Percentiles rank a stretch among this genome's conserved stretches.
These are phyloP conservation scores for Eupithecia exiguata DNA, from an alignment of 2,888 invertebrate genomes.

Conservation along the genomic window DNA sequence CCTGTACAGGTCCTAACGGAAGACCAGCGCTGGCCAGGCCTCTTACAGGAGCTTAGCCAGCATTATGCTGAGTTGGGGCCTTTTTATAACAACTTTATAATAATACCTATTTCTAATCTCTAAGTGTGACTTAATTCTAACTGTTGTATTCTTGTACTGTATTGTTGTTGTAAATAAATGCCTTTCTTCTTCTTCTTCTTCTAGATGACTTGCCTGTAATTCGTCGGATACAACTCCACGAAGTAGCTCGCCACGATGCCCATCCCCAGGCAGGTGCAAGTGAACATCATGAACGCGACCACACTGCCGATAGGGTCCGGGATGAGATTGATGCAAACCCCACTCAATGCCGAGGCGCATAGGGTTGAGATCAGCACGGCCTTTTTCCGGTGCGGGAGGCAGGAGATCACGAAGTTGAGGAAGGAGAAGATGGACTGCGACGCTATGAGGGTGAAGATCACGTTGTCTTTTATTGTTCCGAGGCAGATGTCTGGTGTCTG, in stretches of 20 bases:
- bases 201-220: conserved; percentile 66
- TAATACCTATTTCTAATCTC: no score
- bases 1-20: no score
- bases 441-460: conserved; percentile 86
- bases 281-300: conserved; percentile 71
- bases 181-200: no score
- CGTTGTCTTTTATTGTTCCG: conserved; percentile 81
- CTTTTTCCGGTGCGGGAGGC: conserved; percentile 83
- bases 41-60: no score
- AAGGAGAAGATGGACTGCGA: conserved; percentile 86
- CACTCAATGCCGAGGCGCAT: conserved; percentile 81
- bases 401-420: conserved; percentile 83
- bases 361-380: conserved; percentile 77
- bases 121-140: no score
- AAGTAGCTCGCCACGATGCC: conserved; percentile 77
- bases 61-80: no score
- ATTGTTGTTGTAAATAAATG: no score
- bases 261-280: conserved; percentile 75
- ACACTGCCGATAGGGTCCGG: conserved; percentile 75
- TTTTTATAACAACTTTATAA: no score
- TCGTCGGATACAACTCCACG: conserved; percentile 76
- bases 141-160: no score
- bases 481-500: conserved; percentile 74
- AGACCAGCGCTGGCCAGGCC: no score
- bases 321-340: conserved; percentile 69